Percentiles rank a stretch among this genome's conserved stretches.
These are phyloP conservation scores for Rotaria magnacalcarata DNA, from an alignment of 2,888 invertebrate species.

Conservation along the genomic window DNA sequence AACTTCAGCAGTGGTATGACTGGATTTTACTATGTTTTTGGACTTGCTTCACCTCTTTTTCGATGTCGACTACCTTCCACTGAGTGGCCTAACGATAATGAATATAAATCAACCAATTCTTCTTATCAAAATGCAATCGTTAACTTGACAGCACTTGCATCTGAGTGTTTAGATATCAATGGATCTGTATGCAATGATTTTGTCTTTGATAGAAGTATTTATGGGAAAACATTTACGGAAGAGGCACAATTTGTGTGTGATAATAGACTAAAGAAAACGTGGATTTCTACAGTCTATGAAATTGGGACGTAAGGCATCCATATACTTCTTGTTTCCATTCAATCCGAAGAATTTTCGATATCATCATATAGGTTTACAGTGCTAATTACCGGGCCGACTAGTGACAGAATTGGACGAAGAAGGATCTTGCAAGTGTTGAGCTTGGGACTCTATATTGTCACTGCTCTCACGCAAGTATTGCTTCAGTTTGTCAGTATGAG, in stretches of 20 bases:
- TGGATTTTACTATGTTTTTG: constrained; percentile 12
- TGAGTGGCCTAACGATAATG: not conserved
- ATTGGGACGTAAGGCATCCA: not conserved
- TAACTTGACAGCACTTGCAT: not conserved
- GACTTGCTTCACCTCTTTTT: not conserved
- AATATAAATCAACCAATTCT: not conserved
- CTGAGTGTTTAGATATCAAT: not conserved
- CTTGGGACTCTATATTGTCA: not conserved
- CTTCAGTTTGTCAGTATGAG: not conserved
- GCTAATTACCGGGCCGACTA: not conserved
- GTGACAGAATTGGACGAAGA: constrained; percentile 14
- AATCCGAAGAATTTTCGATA: not conserved
- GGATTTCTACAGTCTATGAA: not conserved
- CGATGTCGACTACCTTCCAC: not conserved
- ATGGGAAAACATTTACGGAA: constrained; percentile 22
- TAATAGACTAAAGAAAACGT: not conserved
- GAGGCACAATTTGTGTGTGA: not conserved
- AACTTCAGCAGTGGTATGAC: not conserved
- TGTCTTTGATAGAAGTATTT: not conserved
- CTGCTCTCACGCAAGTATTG: not conserved
- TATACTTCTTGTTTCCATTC: not conserved
- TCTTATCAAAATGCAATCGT: not conserved
- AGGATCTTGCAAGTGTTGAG: not conserved
- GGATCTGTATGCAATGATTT: not conserved
- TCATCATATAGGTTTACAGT: not conserved